Percentiles rank a stretch among this genome's conserved stretches.
Evolutionary conservation across 1,140 invertebrate genomes (phyloP).

Genomic region (Hycleus phaleratus): DNA sequence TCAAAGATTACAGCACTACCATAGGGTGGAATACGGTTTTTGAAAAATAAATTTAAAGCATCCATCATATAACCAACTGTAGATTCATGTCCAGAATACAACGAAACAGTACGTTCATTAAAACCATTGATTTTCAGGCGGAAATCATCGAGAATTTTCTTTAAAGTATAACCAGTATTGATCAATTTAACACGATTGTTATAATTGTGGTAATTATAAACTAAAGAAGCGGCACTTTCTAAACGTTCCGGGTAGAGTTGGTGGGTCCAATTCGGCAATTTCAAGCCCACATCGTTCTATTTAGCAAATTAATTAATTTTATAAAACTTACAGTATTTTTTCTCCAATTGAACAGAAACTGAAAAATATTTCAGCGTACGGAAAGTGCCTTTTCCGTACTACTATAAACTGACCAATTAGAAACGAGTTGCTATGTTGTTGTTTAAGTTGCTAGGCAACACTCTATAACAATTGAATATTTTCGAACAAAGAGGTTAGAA

Average conservation of each 20-base stretch:
- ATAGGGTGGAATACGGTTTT: conserved; percentile 49
- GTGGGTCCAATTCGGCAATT: conserved; percentile 32
- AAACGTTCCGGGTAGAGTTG: conserved; percentile 28
- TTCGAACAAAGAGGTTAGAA: background rate
- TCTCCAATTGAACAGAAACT: too few relatives aligned
- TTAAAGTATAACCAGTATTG: conserved; percentile 18
- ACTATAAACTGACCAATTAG: too few relatives aligned
- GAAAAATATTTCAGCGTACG: too few relatives aligned
- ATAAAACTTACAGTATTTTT: too few relatives aligned
- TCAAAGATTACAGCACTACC: conserved; percentile 41
- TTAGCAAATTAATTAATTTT: background rate
- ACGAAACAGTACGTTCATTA: conserved; percentile 43
- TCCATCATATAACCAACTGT: conserved; percentile 56
- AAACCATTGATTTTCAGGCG: conserved; percentile 36
- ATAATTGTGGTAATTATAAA: conserved; percentile 26
- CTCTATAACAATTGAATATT: too few relatives aligned
- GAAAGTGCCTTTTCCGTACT: too few relatives aligned
- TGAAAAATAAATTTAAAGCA: conserved; percentile 49
- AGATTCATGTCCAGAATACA: conserved; percentile 61
- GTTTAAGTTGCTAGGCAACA: too few relatives aligned
- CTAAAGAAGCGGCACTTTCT: conserved; percentile 13
- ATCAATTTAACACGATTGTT: conserved; percentile 14
- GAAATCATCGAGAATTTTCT: conserved; percentile 41
- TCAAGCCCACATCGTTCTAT: conserved; percentile 24
- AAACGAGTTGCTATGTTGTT: too few relatives aligned